Percentiles rank a stretch among this genome's conserved stretches.
phyloP scores from a whole-genome alignment of 2,888 invertebrate species.

The Drosophila nr. fundita region DNA sequence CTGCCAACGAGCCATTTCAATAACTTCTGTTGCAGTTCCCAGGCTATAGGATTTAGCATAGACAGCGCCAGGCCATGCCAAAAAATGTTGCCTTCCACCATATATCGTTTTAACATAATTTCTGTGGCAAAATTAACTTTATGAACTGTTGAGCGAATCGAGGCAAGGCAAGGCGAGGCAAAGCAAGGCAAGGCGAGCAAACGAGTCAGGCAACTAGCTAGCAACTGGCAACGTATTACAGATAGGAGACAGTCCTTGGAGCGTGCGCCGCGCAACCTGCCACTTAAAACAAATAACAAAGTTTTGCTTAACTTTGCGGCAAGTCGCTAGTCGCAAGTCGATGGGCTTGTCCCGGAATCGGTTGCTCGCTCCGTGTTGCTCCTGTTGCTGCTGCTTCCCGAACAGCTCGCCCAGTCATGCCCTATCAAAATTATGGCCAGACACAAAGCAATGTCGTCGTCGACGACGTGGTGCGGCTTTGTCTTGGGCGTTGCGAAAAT shows the following conservation, averaged over 20 bases:
- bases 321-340: constrained; percentile 44
- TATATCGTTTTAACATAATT: constrained; percentile 83
- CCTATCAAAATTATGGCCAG: constrained; percentile 75
- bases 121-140: constrained; percentile 83
- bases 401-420: constrained; percentile 53
- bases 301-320: constrained; percentile 80
- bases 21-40: constrained; percentile 78
- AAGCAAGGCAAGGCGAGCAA: constrained; percentile 9
- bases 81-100: constrained; percentile 61
- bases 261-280: constrained; percentile 72
- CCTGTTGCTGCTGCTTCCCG: constrained; percentile 19
- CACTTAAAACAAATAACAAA: constrained; percentile 82
- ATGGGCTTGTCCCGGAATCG: constrained; percentile 23
- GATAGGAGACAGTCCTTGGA: constrained; percentile 51
- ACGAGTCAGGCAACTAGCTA: constrained; percentile 18
- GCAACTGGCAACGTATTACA: constrained; percentile 21
- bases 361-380: constrained; percentile 7
- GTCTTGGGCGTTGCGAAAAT: constrained; percentile 74
- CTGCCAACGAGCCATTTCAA: constrained; percentile 56
- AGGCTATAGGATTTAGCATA: constrained; percentile 35
- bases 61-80: constrained; percentile 27
- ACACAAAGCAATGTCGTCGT: constrained; percentile 73
- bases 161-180: constrained; percentile 13
- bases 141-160: constrained; percentile 81
- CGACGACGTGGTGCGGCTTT: constrained; percentile 65